phyloP scores from a whole-genome alignment of 2,113 vertebrate species.

The Semnornis frantzii region DNA sequence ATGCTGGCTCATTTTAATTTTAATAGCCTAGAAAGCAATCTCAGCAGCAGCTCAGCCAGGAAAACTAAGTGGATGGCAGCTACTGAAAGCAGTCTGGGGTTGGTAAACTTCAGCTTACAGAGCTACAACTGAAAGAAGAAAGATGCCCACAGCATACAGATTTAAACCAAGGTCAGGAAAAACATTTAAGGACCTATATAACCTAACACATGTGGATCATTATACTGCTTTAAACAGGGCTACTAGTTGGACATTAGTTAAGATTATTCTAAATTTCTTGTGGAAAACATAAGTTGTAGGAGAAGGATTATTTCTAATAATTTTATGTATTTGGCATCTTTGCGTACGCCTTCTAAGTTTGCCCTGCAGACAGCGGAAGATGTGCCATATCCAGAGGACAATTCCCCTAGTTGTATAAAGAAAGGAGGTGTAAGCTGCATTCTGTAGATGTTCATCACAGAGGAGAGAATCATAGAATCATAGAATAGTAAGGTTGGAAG shows the following conservation, averaged over 20 bases:
- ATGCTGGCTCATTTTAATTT: slow-evolving; percentile 52
- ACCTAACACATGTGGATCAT: not conserved
- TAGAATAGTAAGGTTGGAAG: too few relatives aligned
- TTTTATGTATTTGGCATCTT: not conserved
- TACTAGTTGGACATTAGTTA: not conserved
- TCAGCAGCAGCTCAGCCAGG: slow-evolving; percentile 20
- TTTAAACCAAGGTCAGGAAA: not conserved
- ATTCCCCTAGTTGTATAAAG: not conserved
- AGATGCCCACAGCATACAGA: not conserved
- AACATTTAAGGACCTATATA: not conserved
- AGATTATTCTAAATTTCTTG: not conserved
- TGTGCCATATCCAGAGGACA: not conserved
- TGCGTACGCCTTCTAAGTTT: not conserved
- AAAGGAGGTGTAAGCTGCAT: not conserved
- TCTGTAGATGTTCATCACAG: not conserved
- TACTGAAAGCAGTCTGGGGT: not conserved
- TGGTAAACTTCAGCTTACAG: slow-evolving; percentile 5
- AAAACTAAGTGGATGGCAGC: slow-evolving; percentile 17
- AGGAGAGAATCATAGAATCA: not conserved
- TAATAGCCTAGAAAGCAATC: slow-evolving; percentile 50
- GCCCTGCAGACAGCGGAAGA: not conserved
- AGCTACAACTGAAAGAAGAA: not conserved
- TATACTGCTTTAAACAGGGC: not conserved
- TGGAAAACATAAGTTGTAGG: not conserved
- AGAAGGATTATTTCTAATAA: not conserved